phyloP scores from a whole-genome alignment of 2,888 invertebrate species.

The Mystacides longicornis region DNA sequence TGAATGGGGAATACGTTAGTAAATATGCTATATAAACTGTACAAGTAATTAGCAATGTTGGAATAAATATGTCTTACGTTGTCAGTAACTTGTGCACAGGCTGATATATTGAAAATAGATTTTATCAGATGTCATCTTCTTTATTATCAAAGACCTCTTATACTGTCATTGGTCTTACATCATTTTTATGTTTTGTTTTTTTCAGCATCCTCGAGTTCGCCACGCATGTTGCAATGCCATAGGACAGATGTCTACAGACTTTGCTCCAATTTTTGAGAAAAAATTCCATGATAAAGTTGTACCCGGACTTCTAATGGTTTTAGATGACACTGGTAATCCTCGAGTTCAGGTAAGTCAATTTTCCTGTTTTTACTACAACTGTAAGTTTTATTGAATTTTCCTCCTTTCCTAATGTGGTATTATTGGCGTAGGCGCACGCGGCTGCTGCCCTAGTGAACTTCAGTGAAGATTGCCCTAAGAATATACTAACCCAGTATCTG shows the following conservation, averaged over 20 bases:
- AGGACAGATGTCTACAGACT: slow-evolving; percentile 98
- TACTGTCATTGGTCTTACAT: no score
- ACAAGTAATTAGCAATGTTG: slow-evolving; percentile 16
- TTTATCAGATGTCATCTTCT: no score
- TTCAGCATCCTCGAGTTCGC: slow-evolving; percentile 80
- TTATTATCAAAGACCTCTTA: no score
- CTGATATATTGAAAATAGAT: no score
- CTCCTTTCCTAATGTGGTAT: no score
- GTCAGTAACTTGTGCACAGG: slow-evolving; percentile 14
- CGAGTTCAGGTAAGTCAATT: slow-evolving; percentile 72
- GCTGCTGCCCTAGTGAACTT: slow-evolving; percentile 98
- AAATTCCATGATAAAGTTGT: slow-evolving; percentile 96
- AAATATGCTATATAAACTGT: neutral
- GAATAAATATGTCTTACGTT: slow-evolving; percentile 2
- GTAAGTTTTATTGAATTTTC: no score
- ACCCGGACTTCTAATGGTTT: slow-evolving; percentile 77
- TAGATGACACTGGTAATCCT: slow-evolving; percentile 87
- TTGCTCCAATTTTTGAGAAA: slow-evolving; percentile 93
- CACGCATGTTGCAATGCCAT: slow-evolving; percentile 98
- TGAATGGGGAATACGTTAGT: neutral
- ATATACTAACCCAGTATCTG: slow-evolving; percentile 83
- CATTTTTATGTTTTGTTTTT: slow-evolving; percentile 26
- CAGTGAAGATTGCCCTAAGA: slow-evolving; percentile 97
- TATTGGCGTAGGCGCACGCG: slow-evolving; percentile 54
- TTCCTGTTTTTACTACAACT: no score